Conservation (phyloP, 2,797 vertebrate genomes). For the Phalloptychus januarius region DNA sequence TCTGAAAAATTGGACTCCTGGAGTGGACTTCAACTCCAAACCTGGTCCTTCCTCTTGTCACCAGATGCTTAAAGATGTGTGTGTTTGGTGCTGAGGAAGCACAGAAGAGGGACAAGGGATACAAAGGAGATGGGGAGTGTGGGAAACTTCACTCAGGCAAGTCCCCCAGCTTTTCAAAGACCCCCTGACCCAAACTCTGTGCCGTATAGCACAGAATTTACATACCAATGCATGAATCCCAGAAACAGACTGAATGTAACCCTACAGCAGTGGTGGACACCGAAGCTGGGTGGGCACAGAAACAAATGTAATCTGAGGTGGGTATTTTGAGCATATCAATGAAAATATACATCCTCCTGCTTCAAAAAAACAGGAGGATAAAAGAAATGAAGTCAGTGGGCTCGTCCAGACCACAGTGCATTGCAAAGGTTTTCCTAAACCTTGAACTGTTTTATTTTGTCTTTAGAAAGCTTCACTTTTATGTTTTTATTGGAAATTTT, state of each 20-base stretch:
- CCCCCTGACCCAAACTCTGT: slow-evolving; percentile 55
- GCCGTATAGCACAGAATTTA: slow-evolving; percentile 66
- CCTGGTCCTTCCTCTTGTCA: slow-evolving; percentile 52
- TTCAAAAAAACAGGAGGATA: not conserved
- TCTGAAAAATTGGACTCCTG: slow-evolving; percentile 56
- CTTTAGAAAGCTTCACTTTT: not conserved
- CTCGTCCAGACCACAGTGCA: not conserved
- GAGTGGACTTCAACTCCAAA: slow-evolving; percentile 57
- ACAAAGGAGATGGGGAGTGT: slow-evolving; percentile 64
- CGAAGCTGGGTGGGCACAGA: not conserved
- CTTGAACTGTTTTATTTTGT: not conserved
- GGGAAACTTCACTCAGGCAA: slow-evolving; percentile 70
- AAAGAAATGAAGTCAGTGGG: not conserved
- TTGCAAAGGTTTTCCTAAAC: not conserved
- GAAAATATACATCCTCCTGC: not conserved
- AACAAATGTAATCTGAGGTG: slow-evolving; percentile 17
- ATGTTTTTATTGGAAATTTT: not conserved
- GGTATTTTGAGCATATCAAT: slow-evolving; percentile 9
- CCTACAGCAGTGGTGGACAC: slow-evolving; percentile 30
- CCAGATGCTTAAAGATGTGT: slow-evolving; percentile 49
- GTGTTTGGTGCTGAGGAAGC: slow-evolving; percentile 56
- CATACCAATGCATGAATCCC: slow-evolving; percentile 75
- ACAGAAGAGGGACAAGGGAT: slow-evolving; percentile 38
- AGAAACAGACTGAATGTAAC: slow-evolving; percentile 55
- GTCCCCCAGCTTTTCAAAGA: slow-evolving; percentile 68